Base-by-base conservation (phyloP, 2,797 vertebrate species). In the Tenualosa ilisha region DNA sequence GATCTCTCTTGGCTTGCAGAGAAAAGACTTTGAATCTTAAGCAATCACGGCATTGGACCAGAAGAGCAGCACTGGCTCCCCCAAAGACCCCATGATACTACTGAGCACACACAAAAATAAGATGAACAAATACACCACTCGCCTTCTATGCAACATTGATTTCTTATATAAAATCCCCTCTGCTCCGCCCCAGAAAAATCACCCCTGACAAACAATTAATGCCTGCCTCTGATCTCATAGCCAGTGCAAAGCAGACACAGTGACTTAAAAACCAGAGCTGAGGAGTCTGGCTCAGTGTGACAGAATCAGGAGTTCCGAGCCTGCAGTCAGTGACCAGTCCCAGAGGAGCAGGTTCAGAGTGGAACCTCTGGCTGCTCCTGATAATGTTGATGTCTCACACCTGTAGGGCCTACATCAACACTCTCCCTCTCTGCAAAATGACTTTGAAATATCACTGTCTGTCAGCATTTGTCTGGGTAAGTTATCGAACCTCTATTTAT, bases 371-470 rank as follows among this genome's bases (percentile, higher is more conserved):
- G 86, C 84, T 84, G 87, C 61, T 85, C 79, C 85, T 84, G 82
- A 87, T 88, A 86, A 90, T 90, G 86, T 87, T 43, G 51, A 83
- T 86, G 86, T 88, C 85, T 89, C 84, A 85, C 85, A 68, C 83
- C 87, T 81, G 84, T 85, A 88, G 56, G 59, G 12, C 75, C 13
- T 24, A 54, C 59, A 84, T 88, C 82, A 88, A 81, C 88, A 88
- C 86, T 88, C 83, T 85, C 86, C 86, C 86, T 88, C 86, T 88
- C 84, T 85, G 83, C 84, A 81, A 82, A 85, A 83, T 40, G 31
- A 17, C 5, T 43, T 40, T 6, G 40, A 43, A 11, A 68, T 68
- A 68, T 12, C 37, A 37, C 17, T 31, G 51, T 15, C 51, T 31
- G 31, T 31, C 31, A 31, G 15, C 13, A 53, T 17, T 40, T 75